Evolutionary conservation across 2,113 vertebrate species (phyloP), one percentile per base, ranked within the genome.

Genomic region (Pelusios castaneus): DNA sequence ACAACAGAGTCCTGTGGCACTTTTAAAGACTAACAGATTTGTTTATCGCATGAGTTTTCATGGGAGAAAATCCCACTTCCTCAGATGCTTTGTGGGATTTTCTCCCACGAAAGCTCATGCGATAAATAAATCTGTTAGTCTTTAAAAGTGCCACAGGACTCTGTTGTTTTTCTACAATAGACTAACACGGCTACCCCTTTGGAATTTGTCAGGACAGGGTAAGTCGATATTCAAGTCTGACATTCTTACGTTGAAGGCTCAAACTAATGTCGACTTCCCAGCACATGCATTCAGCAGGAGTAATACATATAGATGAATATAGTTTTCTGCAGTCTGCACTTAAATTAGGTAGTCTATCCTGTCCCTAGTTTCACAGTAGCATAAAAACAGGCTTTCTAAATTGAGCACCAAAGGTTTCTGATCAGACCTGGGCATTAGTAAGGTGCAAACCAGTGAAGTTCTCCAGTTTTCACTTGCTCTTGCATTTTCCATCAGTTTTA

Each of bases 251-350:
- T 5, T 12, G 6, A 25, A 87, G 82, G 80, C 21, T 43, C 27
- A 92, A 95, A 97, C 60, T 19, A 55, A 85, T 45, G 79, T 1
- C n/a, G 56, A 78, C 82, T 92, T 95, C 88, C 93, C 22, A 8
- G 67, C 58, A 67, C 45, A 45, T 82, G 82, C 73, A 79, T 45
- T 3, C 82, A 41, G 2, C 82, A n/a, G 54, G 47, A 77, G 8
- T 70, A 70, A 70, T 22, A 75, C 3, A 76, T 47, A 47, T 41
- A 14, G 9, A 27, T 24, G 24, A 75, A 41, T n/a, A 25, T 12
- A 45, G 41, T 45, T 27, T 43, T 27, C 73, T 41, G 41, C 34
- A n/a, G 34, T 67, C 60, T n/a, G n/a, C n/a, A 70, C 63, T 34
- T n/a, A 38, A 38, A 38, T 70, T 31, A 52, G 45, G 49, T 70